These are phyloP conservation scores for Hypocryptadius cinnamomeus DNA, from an alignment of 2,113 vertebrate genomes.

Conservation along the genomic window DNA sequence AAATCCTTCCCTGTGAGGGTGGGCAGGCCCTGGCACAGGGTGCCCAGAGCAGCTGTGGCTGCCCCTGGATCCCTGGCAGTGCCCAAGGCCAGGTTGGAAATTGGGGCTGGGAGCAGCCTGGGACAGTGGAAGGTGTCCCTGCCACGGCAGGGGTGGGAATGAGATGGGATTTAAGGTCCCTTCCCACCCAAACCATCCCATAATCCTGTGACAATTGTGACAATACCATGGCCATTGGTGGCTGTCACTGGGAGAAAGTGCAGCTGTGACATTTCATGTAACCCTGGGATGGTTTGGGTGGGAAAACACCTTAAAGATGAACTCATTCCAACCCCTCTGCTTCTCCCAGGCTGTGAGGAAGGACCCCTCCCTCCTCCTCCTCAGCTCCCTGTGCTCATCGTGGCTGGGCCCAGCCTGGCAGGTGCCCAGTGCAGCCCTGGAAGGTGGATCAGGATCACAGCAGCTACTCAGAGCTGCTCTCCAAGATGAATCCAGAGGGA, in stretches of 20 bases:
- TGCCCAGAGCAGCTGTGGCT: neutral
- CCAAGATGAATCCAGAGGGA: neutral
- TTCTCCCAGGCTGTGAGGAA: neutral
- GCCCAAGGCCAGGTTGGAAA: neutral
- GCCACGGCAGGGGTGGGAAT: neutral
- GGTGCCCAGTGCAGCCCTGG: neutral
- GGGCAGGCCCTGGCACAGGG: neutral
- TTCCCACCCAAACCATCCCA: neutral
- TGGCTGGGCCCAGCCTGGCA: neutral
- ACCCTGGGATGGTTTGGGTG: neutral
- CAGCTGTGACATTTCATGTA: neutral
- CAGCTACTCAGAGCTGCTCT: neutral
- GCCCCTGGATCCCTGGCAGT: neutral
- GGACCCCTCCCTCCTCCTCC: neutral
- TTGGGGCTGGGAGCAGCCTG: neutral
- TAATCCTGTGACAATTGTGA: neutral
- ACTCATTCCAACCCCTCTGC: neutral
- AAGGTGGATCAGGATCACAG: neutral
- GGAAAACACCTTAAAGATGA: neutral
- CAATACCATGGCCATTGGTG: neutral
- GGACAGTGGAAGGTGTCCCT: neutral
- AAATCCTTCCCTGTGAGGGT: neutral
- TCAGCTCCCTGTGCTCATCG: accelerated
- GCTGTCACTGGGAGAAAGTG: neutral
- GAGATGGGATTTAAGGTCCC: neutral